These are phyloP conservation scores for Synodontis membranacea DNA, from an alignment of 2,113 vertebrate genomes.

Conservation along the genomic window DNA sequence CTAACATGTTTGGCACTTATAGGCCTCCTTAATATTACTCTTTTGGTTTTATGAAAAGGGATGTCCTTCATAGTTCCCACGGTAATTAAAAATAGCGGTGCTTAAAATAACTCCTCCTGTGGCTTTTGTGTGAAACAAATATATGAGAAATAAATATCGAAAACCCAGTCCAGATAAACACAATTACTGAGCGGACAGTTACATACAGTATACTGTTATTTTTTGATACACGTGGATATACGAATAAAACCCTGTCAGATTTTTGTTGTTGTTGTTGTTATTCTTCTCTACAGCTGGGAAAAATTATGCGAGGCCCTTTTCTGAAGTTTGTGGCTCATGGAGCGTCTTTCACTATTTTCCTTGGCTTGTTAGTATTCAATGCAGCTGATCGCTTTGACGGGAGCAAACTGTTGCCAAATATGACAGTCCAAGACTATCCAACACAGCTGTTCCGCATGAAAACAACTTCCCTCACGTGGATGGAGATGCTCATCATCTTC, in stretches of 20 bases:
- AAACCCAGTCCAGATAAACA: conserved; percentile 29
- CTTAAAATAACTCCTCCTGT: conserved; percentile 37
- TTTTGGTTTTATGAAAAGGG: neutral
- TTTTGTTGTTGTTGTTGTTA: conserved; percentile 35
- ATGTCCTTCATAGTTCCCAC: conserved; percentile 31
- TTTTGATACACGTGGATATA: neutral
- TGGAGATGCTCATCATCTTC: conserved; percentile 96
- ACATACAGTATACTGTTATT: neutral
- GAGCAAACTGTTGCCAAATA: conserved; percentile 86
- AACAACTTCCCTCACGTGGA: conserved; percentile 95
- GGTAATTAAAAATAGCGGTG: conserved; percentile 40
- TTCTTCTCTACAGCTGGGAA: conserved; percentile 81
- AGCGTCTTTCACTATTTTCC: conserved; percentile 96
- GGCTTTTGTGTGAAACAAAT: conserved; percentile 29
- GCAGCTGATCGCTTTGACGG: conserved; percentile 95
- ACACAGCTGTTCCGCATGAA: conserved; percentile 90
- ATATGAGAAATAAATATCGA: conserved; percentile 3
- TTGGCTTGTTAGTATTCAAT: conserved; percentile 93
- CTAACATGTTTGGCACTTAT: neutral
- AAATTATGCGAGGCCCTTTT: conserved; percentile 93
- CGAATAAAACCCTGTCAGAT: neutral
- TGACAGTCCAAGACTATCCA: conserved; percentile 82
- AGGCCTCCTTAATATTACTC: neutral
- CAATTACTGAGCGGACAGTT: conserved; percentile 4
- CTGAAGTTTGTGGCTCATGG: conserved; percentile 99